phyloP scores from a whole-genome alignment of 2,113 vertebrate species.

The Paedocypris sp. region DNA sequence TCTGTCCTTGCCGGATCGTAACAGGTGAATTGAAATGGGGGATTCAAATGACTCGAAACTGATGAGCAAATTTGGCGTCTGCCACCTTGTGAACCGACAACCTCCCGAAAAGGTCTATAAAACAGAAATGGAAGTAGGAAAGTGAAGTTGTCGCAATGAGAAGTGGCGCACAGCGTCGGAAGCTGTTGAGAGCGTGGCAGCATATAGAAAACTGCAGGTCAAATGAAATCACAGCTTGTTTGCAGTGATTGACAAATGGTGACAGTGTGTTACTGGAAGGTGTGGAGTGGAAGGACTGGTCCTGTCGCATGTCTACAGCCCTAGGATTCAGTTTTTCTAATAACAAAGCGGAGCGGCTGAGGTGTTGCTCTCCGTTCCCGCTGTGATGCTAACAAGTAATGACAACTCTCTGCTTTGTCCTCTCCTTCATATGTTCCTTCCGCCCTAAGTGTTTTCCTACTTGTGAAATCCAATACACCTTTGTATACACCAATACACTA shows the following conservation, averaged over 20 bases:
- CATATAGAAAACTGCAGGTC: background rate
- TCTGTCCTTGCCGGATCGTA: too few relatives aligned
- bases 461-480: too few relatives aligned
- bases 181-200: too few relatives aligned
- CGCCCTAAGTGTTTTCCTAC: constrained; percentile 3
- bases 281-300: constrained; percentile 17
- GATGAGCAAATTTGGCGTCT: too few relatives aligned
- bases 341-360: constrained; percentile 44
- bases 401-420: constrained; percentile 13
- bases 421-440: constrained; percentile 16
- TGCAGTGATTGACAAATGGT: constrained; percentile 27
- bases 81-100: too few relatives aligned
- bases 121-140: too few relatives aligned
- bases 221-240: background rate
- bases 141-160: background rate
- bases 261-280: constrained; percentile 5
- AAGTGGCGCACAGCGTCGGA: too few relatives aligned
- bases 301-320: constrained; percentile 45
- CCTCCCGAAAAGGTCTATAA: too few relatives aligned
- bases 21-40: background rate
- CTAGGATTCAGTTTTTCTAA: constrained; percentile 40
- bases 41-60: too few relatives aligned
- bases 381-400: constrained; percentile 47
- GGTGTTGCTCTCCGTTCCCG: constrained; percentile 41
- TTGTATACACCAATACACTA: too few relatives aligned